Base-by-base conservation (phyloP, 2,113 vertebrate species). In the Poeciliopsis occidentalis region DNA sequence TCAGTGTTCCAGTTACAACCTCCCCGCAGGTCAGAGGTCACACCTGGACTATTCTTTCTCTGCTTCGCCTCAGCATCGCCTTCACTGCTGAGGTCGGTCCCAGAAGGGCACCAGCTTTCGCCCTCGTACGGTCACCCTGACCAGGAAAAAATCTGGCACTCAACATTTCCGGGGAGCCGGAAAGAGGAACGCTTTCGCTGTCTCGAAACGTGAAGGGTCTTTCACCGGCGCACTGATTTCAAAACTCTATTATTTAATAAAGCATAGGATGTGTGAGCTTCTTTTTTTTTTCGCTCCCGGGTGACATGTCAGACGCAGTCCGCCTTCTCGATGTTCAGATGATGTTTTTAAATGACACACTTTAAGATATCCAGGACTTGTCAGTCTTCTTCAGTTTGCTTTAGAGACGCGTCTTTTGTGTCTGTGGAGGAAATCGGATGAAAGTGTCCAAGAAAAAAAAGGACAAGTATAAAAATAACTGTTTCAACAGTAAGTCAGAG, bases 11-110 rank as follows among this genome's bases (percentile, higher is more conserved):
- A 87, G 85, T 92, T 89, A 78, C 81, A 91, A 84, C 87, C 89
- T 84, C 51, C 67, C 31, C 1, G 3, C 81, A 75, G 90, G 87
- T 90, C 87, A 79, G 73, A 86, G 87, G 80, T 85, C 80, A 83
- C 86, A 93, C 85, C 87, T 92, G 90, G 89, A 86, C 90, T 74
- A 91, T 89, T 91, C 92, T 93, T 91, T 85, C 89, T 90, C 84
- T 78, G 82, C 87, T 85, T 72, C 32, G 47, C 68, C 83, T 87
- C 76, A 37, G 82, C 92, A 92, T 91, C 91, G 89, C 83, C 82
- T 73, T 70, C 63, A 69, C 76, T 71, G 61, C 60, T 60, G 67
- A 89, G 90, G 87, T 91, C 87, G 85, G 71, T 89, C 76, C 86
- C 71, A 69, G 80, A 88, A 83, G 92, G 89, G 73, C 67, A 71